These are phyloP conservation scores for Salarias fasciatus DNA, from an alignment of 2,797 vertebrate species.

Conservation along the genomic window DNA sequence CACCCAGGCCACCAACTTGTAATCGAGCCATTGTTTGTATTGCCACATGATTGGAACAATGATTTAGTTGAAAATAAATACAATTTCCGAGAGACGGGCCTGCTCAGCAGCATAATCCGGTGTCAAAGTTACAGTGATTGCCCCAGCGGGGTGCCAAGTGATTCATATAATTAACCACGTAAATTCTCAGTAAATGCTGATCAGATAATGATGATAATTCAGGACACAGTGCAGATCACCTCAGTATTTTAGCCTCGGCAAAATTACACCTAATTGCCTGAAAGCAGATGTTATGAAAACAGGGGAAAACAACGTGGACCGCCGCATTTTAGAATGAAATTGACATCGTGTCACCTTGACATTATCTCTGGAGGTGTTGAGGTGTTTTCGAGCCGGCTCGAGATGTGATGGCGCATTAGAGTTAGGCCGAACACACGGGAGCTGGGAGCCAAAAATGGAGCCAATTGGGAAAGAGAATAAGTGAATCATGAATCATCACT, in stretches of 20 bases:
- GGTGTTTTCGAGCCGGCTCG: constrained; percentile 12
- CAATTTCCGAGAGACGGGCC: background rate
- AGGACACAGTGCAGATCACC: constrained; percentile 2
- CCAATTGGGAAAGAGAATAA: constrained; percentile 28
- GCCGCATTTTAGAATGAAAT: constrained; percentile 10
- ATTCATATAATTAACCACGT: constrained; percentile 15
- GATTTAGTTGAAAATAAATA: too few relatives aligned
- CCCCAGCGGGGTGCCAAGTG: background rate
- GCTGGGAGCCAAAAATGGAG: constrained; percentile 9
- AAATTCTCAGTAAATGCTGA: background rate
- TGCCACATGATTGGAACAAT: background rate
- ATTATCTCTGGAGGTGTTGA: constrained; percentile 19
- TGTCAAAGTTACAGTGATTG: constrained; percentile 10
- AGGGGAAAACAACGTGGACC: constrained; percentile 10
- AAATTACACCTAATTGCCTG: constrained; percentile 9
- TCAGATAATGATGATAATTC: constrained; percentile 16
- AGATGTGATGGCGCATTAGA: constrained; percentile 13
- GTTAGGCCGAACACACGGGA: background rate
- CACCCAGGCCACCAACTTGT: too few relatives aligned
- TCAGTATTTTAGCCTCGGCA: constrained; percentile 3
- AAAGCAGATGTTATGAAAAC: constrained; percentile 13
- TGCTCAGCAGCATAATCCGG: constrained; percentile 2
- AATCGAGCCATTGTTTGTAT: too few relatives aligned
- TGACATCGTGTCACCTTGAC: constrained; percentile 17
- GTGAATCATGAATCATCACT: constrained; percentile 30